Evolutionary conservation across 2,797 vertebrate genomes (phyloP).

Genomic region (Mastacembelus armatus): DNA sequence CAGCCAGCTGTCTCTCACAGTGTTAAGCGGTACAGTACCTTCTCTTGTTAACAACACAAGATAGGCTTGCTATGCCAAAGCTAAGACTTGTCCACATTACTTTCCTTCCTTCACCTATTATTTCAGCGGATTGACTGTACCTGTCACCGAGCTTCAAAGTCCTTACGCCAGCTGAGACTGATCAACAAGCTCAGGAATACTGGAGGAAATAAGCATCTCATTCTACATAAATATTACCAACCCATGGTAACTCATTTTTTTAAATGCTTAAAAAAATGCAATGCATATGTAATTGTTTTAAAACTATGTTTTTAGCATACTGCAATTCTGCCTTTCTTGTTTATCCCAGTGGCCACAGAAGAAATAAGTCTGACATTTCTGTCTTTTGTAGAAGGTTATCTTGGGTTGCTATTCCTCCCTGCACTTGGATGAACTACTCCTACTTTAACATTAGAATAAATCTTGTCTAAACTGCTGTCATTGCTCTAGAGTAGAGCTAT

Average conservation of each 20-base stretch:
- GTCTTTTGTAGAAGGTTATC: slow-evolving; percentile 37
- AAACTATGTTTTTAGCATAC: slow-evolving; percentile 15
- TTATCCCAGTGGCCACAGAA: background rate
- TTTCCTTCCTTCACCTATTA: slow-evolving; percentile 28
- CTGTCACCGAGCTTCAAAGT: slow-evolving; percentile 37
- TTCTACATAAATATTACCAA: slow-evolving; percentile 38
- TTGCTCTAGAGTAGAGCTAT: slow-evolving; percentile 58
- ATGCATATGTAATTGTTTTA: slow-evolving; percentile 10
- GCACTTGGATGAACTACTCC: slow-evolving; percentile 40
- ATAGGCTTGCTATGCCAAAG: slow-evolving; percentile 15
- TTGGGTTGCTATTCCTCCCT: slow-evolving; percentile 30
- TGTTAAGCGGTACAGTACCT: slow-evolving; percentile 6
- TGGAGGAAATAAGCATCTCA: too few relatives aligned
- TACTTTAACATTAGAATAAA: slow-evolving; percentile 62
- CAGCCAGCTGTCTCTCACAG: background rate
- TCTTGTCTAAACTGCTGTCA: slow-evolving; percentile 71
- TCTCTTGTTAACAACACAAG: slow-evolving; percentile 8
- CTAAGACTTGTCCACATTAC: slow-evolving; percentile 13
- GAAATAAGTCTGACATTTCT: slow-evolving; percentile 19
- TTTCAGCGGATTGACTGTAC: slow-evolving; percentile 42
- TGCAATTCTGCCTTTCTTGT: slow-evolving; percentile 16
- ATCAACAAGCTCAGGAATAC: slow-evolving; percentile 56
- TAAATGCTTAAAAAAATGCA: slow-evolving; percentile 33
- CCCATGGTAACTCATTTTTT: slow-evolving; percentile 55
- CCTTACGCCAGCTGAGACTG: slow-evolving; percentile 53